Evolutionary conservation across 2,797 vertebrate genomes (phyloP).

Genomic region (Pseudochirops cupreus): DNA sequence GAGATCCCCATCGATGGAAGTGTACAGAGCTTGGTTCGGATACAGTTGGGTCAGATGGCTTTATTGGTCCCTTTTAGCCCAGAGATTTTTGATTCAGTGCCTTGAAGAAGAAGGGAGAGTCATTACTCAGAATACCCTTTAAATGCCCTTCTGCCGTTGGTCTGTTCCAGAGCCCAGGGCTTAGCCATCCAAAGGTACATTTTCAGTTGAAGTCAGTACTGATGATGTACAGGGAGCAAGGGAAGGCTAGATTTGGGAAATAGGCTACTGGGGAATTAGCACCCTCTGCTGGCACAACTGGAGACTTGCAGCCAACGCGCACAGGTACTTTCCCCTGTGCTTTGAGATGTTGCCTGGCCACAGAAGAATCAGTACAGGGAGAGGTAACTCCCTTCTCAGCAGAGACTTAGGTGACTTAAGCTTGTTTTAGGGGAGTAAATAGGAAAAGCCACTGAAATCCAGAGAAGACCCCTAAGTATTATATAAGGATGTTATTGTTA

Average conservation of each 20-base stretch:
- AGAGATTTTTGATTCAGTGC: neutral
- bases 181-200: constrained; percentile 20
- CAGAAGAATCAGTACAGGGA: neutral
- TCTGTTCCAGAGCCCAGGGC: neutral
- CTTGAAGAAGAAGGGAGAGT: neutral
- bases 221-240: constrained; percentile 14
- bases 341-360: neutral
- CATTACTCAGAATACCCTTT: constrained; percentile 26
- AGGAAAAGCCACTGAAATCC: neutral
- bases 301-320: constrained; percentile 32
- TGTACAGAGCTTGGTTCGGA: neutral
- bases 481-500: neutral
- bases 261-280: constrained; percentile 12
- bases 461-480: neutral
- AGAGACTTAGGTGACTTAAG: neutral
- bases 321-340: neutral
- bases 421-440: neutral
- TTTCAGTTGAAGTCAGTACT: constrained; percentile 55
- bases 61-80: neutral
- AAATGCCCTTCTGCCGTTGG: constrained; percentile 46
- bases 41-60: neutral
- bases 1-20: neutral
- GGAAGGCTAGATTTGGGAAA: constrained; percentile 7
- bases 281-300: constrained; percentile 46
- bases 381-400: neutral